phyloP scores from a whole-genome alignment of 2,113 vertebrate species.

The Dunckerocampus dactyliophorus region DNA sequence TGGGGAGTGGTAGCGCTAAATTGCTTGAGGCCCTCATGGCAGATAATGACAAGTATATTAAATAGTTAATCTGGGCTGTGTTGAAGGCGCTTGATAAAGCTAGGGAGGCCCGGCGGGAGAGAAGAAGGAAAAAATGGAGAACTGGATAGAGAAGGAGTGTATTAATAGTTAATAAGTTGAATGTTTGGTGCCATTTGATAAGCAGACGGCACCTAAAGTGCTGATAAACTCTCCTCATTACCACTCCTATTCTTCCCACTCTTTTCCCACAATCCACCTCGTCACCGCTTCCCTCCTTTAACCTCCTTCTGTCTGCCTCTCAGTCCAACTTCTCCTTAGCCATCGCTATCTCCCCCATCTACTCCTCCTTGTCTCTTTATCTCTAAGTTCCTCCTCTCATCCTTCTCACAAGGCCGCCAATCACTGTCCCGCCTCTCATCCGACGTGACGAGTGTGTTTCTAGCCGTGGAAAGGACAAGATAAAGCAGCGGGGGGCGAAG shows the following conservation, averaged over 20 bases:
- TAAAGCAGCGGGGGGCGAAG: slow-evolving; percentile 37
- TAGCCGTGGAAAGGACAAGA: slow-evolving; percentile 15
- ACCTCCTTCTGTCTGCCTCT: slow-evolving; percentile 49
- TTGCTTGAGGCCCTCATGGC: slow-evolving; percentile 48
- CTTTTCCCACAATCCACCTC: slow-evolving; percentile 64
- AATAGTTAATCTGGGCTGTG: slow-evolving; percentile 68
- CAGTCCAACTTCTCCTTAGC: neutral
- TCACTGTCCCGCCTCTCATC: slow-evolving; percentile 28
- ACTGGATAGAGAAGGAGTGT: slow-evolving; percentile 49
- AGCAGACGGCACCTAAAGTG: slow-evolving; percentile 64
- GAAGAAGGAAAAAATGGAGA: slow-evolving; percentile 34
- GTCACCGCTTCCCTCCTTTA: slow-evolving; percentile 11
- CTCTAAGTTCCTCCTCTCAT: slow-evolving; percentile 15
- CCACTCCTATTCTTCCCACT: slow-evolving; percentile 47
- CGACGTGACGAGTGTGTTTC: slow-evolving; percentile 48
- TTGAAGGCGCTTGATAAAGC: slow-evolving; percentile 59
- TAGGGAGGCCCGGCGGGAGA: slow-evolving; percentile 45
- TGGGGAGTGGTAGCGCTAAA: slow-evolving; percentile 48
- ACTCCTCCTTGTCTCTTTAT: slow-evolving; percentile 22
- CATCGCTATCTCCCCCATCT: slow-evolving; percentile 9
- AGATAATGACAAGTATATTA: slow-evolving; percentile 69
- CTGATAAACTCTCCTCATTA: slow-evolving; percentile 68
- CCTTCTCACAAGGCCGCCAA: neutral
- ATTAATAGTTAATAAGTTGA: slow-evolving; percentile 69
- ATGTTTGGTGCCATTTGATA: slow-evolving; percentile 67